Base-by-base conservation (phyloP, 1,140 invertebrate species). In the Nixonia krombeini region DNA sequence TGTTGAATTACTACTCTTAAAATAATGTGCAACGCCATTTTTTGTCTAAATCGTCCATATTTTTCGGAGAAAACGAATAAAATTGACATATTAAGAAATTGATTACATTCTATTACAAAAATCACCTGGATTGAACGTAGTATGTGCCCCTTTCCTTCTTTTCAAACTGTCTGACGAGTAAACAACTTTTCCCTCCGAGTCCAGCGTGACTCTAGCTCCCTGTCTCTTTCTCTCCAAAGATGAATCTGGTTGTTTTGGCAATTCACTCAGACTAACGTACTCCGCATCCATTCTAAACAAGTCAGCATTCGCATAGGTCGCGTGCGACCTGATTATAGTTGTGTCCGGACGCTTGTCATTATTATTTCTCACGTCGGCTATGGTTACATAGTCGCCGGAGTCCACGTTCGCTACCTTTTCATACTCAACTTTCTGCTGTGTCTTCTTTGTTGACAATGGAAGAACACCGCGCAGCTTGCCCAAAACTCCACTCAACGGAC, bases 101-200 rank as follows among this genome's bases (percentile, higher is more conserved):
- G n/a, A n/a, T n/a, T n/a, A n/a, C n/a, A n/a, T n/a, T n/a, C n/a
- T n/a, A n/a, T n/a, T n/a, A 8, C 26, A 45, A 35, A 46, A 37
- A 18, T 13, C 46, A 79, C 93, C 93, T 61, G 92, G 93, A 86
- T 92, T 92, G 74, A 94, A 94, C 13, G 93, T 94, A 4, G 92
- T 93, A 68, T 94, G 92, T 7, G 92, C 89, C 41, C 91, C 90
- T 86, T 94, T 93, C 75, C 91, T 87, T 73, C 93, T 87, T 76
- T 90, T 91, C 47, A 96, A 82, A 76, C 94, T 96, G 70, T 96
- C 94, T 0, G 94, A 96, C 50, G 92, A 92, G 79, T 93, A 96
- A 31, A 96, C 91, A 35, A 96, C 93, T 87, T 94, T 93, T 9
- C 94, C 95, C 72, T 95, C 92, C 0, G 94, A 91, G 80, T 96